These are phyloP conservation scores for Meteorus cinctellus DNA, from an alignment of 2,888 invertebrate species.

Conservation along the genomic window DNA sequence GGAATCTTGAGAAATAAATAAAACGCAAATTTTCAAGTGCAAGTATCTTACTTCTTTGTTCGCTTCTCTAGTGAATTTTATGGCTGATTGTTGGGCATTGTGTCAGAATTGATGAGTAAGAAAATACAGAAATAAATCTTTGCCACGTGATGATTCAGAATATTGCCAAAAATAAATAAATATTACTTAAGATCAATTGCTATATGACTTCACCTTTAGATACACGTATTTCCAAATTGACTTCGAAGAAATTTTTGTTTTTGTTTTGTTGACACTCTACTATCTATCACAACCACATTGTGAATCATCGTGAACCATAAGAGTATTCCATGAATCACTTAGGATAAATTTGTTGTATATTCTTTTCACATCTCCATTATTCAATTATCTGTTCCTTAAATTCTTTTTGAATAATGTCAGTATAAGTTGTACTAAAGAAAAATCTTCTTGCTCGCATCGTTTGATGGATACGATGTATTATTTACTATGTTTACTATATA, in stretches of 20 bases:
- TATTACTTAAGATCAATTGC: conserved; percentile 1
- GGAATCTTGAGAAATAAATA: background rate
- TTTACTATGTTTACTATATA: no score
- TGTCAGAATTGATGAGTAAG: background rate
- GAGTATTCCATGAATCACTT: background rate
- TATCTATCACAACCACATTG: background rate
- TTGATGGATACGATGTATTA: no score
- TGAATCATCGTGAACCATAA: background rate
- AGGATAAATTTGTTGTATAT: background rate
- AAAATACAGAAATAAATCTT: conserved; percentile 15
- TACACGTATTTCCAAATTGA: background rate
- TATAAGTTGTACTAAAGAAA: background rate
- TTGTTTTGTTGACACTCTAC: conserved; percentile 18
- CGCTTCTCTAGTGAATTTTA: background rate
- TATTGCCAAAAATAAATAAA: conserved; percentile 5
- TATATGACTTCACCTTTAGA: background rate
- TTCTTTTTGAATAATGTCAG: background rate
- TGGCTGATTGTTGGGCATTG: background rate
- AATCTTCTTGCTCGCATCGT: background rate
- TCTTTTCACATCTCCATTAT: background rate
- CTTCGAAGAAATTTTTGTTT: background rate
- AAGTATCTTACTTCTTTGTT: background rate
- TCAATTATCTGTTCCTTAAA: background rate
- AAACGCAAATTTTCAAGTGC: background rate
- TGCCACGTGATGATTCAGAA: conserved; percentile 16